Conservation (phyloP, 2,888 invertebrate genomes). For the Napeogenes sylphis region DNA sequence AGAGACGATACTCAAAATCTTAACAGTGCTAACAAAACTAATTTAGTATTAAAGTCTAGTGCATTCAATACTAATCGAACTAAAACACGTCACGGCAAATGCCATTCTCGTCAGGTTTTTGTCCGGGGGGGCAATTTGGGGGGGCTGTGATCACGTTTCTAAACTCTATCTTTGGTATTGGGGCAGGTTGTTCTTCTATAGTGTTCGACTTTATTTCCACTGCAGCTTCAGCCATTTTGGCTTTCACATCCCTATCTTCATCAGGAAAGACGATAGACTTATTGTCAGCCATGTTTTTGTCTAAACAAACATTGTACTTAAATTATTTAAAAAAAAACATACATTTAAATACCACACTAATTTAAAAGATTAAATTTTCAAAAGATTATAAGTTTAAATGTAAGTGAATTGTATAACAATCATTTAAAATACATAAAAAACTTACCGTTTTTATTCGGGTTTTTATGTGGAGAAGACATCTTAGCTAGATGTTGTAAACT, state of each 20-base stretch:
- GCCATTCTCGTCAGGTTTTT: background rate
- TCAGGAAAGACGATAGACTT: background rate
- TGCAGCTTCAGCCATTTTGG: background rate
- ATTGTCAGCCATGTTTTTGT: background rate
- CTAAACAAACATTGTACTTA: background rate
- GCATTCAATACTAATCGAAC: background rate
- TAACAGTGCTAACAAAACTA: no score
- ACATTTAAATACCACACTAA: background rate
- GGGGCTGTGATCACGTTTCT: background rate
- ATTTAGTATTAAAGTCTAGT: background rate
- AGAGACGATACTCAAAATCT: no score
- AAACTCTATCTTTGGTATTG: background rate
- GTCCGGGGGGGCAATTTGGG: slow-evolving; percentile 2
- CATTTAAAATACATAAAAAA: background rate
- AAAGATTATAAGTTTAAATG: no score
- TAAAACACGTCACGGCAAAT: slow-evolving; percentile 1
- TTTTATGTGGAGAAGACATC: background rate
- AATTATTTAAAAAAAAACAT: background rate
- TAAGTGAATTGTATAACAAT: background rate
- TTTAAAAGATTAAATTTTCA: no score
- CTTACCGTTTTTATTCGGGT: background rate
- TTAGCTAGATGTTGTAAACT: background rate
- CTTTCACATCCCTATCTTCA: background rate
- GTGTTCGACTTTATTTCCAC: background rate
- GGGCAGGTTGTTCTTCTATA: background rate